A percentile compares a stretch with the other conserved stretches of the same genome.
These are phyloP conservation scores for Cercopithecus diana DNA, from an alignment of 2,797 vertebrate species.

Conservation along the genomic window DNA sequence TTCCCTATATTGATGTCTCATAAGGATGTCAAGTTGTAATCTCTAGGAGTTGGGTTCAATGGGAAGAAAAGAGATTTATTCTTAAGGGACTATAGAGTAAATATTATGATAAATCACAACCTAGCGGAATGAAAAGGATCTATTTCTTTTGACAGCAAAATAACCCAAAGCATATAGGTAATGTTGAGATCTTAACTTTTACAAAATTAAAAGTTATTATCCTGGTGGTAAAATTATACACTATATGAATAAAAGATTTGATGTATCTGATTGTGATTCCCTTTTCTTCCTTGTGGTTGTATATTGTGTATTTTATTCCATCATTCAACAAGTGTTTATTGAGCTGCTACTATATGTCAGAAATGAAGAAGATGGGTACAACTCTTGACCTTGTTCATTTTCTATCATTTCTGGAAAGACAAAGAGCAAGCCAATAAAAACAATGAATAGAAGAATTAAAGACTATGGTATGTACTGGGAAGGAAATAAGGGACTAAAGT, in stretches of 20 bases:
- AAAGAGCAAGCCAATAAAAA: neutral
- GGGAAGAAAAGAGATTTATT: slow-evolving; percentile 18
- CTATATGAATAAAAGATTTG: neutral
- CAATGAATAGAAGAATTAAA: neutral
- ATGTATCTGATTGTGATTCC: neutral
- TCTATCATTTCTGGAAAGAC: neutral
- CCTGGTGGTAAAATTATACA: neutral
- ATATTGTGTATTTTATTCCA: neutral
- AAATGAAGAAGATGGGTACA: neutral
- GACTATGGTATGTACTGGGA: neutral
- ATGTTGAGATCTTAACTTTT: neutral
- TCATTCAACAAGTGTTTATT: neutral
- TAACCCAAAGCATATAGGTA: neutral
- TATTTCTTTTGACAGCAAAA: slow-evolving; percentile 26
- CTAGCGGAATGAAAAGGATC: neutral
- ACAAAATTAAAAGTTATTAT: neutral
- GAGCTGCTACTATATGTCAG: neutral
- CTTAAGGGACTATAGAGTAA: neutral
- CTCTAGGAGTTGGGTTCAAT: neutral
- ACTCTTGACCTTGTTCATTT: neutral
- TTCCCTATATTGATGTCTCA: slow-evolving; percentile 22
- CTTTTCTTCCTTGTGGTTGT: neutral
- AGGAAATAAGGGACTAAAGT: neutral
- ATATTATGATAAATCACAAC: neutral
- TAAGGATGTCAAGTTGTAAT: slow-evolving; percentile 18